Percentiles rank a stretch among this genome's conserved stretches.
Evolutionary conservation across 1,140 invertebrate species (phyloP).

Genomic region (Drosophila burlai): DNA sequence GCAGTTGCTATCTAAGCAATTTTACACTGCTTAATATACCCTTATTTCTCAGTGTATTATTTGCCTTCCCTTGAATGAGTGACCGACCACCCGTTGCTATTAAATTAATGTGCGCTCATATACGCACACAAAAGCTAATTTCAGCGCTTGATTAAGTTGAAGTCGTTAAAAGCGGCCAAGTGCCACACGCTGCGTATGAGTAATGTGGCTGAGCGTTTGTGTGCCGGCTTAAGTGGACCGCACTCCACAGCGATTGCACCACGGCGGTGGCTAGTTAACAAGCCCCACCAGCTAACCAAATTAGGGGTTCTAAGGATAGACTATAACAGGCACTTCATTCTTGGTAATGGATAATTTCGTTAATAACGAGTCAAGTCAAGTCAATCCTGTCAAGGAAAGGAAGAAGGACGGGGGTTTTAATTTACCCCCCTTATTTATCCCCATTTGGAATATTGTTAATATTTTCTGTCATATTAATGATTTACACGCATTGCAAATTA

Average conservation of each 20-base stretch:
- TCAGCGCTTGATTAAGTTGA: slow-evolving; percentile 82
- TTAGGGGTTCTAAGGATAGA: slow-evolving; percentile 33
- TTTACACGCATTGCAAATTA: neutral
- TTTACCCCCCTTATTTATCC: neutral
- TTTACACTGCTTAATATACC: neutral
- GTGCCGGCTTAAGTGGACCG: slow-evolving; percentile 58
- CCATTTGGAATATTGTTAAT: no score
- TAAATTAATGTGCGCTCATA: slow-evolving; percentile 82
- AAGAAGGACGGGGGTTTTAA: no score
- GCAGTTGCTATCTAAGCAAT: neutral
- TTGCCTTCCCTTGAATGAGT: slow-evolving; percentile 28
- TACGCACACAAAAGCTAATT: slow-evolving; percentile 83
- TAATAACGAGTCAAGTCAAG: slow-evolving; percentile 2
- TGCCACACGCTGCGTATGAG: slow-evolving; percentile 79
- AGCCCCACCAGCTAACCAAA: slow-evolving; percentile 24
- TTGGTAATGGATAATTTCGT: slow-evolving; percentile 15
- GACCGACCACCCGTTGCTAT: slow-evolving; percentile 64
- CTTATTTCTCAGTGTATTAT: slow-evolving; percentile 21
- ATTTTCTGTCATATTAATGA: neutral
- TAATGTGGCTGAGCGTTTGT: slow-evolving; percentile 55
- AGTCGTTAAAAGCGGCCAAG: slow-evolving; percentile 78
- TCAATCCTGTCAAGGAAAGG: neutral
- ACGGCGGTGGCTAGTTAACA: slow-evolving; percentile 17
- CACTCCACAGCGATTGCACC: slow-evolving; percentile 15
- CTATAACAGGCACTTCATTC: slow-evolving; percentile 21